phyloP scores from a whole-genome alignment of 2,797 vertebrate species.

The Allobates femoralis region DNA sequence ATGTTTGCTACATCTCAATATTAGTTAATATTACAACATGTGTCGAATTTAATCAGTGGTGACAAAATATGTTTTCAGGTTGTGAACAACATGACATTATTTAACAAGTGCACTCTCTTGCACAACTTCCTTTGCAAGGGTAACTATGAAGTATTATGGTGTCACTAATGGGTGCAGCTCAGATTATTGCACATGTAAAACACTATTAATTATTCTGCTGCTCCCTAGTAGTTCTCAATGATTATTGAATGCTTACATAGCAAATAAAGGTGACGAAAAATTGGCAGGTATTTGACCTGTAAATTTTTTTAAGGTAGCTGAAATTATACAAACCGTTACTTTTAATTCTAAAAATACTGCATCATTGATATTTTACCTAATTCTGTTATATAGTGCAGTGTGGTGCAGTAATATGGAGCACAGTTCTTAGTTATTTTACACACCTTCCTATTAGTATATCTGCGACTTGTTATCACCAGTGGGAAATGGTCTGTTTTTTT shows the following conservation, averaged over 20 bases:
- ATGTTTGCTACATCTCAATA: neutral
- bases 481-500: neutral
- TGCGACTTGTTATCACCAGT: neutral
- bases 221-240: neutral
- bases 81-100: neutral
- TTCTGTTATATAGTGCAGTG: neutral
- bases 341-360: neutral
- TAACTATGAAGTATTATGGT: slow-evolving; percentile 22
- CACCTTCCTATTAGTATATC: neutral
- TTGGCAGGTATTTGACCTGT: neutral
- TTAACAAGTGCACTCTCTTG: neutral
- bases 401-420: neutral
- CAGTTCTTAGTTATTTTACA: neutral
- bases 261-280: neutral
- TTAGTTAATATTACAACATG: slow-evolving; percentile 7
- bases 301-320: neutral
- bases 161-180: slow-evolving; percentile 23
- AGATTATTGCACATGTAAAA: neutral
- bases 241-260: neutral
- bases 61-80: neutral
- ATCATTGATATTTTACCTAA: neutral
- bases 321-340: neutral
- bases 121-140: slow-evolving; percentile 24
- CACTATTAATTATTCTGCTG: neutral
- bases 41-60: neutral